Evolutionary conservation across 2,888 invertebrate species (phyloP).

Genomic region (Hydraecia micacea): DNA sequence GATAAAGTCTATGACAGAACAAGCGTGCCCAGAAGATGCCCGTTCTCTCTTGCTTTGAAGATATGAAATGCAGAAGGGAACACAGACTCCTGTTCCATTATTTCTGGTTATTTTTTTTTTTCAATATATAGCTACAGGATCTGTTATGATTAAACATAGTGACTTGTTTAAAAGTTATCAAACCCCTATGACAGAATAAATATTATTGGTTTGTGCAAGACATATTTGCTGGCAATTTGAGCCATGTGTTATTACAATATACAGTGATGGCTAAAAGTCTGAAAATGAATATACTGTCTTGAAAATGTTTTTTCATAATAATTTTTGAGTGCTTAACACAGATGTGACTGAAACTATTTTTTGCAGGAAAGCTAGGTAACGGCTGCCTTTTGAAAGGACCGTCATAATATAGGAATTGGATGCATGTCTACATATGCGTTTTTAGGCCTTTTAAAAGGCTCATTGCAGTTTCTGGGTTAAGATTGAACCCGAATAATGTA

Average conservation of each 20-base stretch:
- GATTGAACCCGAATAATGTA: background rate
- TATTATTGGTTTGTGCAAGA: background rate
- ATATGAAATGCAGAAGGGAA: too few species aligned
- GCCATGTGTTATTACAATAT: background rate
- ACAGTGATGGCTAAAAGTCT: background rate
- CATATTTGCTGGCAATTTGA: background rate
- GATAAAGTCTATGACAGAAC: too few species aligned
- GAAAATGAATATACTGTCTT: background rate
- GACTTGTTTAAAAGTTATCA: background rate
- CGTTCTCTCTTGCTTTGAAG: too few species aligned
- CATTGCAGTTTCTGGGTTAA: background rate
- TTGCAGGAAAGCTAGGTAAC: background rate
- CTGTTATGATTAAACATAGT: too few species aligned
- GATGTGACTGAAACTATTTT: background rate
- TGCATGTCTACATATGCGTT: too few species aligned
- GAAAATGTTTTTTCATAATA: background rate
- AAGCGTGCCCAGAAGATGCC: too few species aligned
- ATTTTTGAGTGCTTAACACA: background rate
- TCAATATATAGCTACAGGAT: too few species aligned
- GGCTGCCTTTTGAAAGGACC: background rate
- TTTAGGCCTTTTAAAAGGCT: too few species aligned
- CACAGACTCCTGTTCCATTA: too few species aligned
- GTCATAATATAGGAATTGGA: too few species aligned
- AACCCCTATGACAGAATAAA: background rate
- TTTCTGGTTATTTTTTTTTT: background rate